phyloP scores from a whole-genome alignment of 2,113 vertebrate genomes.

The Cichladusa arquata region DNA sequence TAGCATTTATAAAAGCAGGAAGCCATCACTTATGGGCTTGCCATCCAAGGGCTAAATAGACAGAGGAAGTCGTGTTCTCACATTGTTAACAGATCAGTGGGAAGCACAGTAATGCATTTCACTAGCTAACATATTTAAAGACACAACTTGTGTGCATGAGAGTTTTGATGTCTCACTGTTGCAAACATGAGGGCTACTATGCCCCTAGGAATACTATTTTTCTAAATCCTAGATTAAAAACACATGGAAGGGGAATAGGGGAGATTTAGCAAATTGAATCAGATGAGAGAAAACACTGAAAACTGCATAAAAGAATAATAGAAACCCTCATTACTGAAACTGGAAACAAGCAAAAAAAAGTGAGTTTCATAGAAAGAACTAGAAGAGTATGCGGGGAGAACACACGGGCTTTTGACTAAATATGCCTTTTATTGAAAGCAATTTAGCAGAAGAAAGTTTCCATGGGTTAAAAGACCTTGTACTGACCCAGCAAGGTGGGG shows the following conservation, averaged over 20 bases:
- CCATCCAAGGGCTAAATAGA: constrained; percentile 6
- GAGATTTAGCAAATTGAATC: background rate
- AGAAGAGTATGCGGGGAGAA: background rate
- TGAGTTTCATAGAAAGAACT: background rate
- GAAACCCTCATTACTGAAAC: background rate
- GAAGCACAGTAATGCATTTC: background rate
- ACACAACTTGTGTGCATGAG: background rate
- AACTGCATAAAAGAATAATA: background rate
- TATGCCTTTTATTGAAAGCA: background rate
- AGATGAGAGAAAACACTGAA: background rate
- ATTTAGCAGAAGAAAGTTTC: background rate
- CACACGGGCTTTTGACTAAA: background rate
- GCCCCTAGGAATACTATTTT: background rate
- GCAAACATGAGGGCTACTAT: background rate
- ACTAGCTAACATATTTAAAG: background rate
- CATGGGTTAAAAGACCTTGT: background rate
- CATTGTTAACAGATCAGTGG: background rate
- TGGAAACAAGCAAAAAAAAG: background rate
- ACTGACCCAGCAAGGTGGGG: background rate
- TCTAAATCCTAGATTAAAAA: background rate
- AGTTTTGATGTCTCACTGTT: background rate
- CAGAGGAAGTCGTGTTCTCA: background rate
- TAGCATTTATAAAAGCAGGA: constrained; percentile 53
- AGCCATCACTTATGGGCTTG: constrained; percentile 13
- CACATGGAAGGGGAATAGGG: background rate